phyloP scores from a whole-genome alignment of 2,888 invertebrate species.

The Pyrocoelia pectoralis region DNA sequence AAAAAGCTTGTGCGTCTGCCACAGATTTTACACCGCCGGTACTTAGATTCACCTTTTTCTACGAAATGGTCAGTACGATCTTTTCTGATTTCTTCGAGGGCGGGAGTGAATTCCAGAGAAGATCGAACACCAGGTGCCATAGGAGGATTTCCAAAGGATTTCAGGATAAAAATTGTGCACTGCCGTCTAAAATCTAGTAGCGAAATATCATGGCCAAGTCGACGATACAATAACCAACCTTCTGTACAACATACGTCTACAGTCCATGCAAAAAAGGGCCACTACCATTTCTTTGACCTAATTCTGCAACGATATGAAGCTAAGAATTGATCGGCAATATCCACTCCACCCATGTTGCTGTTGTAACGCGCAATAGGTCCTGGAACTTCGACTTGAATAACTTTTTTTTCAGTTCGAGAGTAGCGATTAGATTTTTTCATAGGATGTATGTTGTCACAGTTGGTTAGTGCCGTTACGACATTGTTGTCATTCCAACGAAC shows the following conservation, averaged over 20 bases:
- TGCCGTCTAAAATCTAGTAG: too few relatives aligned
- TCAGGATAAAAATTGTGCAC: too few relatives aligned
- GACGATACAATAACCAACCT: background rate
- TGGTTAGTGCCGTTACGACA: background rate
- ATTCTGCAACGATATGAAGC: constrained; percentile 5
- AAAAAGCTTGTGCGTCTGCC: background rate
- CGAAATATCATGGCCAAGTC: background rate
- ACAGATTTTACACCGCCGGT: constrained; percentile 1
- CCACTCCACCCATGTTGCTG: too few relatives aligned
- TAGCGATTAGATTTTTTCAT: background rate
- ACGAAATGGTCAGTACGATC: background rate
- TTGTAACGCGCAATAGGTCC: background rate
- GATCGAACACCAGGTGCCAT: background rate
- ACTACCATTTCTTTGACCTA: constrained; percentile 17
- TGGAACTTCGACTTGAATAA: background rate
- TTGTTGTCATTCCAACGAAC: background rate
- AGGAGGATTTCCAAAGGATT: background rate
- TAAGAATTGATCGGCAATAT: constrained; percentile 8
- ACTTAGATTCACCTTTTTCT: background rate
- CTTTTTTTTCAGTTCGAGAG: background rate
- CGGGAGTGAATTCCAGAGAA: background rate
- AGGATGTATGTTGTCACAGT: background rate
- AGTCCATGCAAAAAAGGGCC: too few relatives aligned
- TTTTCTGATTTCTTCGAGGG: background rate
- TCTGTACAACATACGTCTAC: constrained; percentile 6